Base-by-base conservation (phyloP, 2,113 vertebrate genomes). In the Elachura formosa region DNA sequence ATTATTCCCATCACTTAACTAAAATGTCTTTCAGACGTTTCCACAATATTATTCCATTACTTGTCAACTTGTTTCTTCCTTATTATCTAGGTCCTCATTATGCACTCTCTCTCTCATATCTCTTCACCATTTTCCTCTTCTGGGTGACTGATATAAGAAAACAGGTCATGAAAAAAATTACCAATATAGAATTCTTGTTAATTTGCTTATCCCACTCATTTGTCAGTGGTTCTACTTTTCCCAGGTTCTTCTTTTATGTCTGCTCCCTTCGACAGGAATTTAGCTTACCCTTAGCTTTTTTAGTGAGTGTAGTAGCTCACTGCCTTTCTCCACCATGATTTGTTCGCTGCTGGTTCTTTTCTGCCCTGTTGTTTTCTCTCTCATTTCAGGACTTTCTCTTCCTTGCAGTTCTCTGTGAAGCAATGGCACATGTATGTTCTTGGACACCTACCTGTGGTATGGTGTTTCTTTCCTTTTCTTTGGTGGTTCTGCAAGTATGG, bases 121-220 rank as follows among this genome's bases (percentile, higher is more conserved):
- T 54, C 61, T 62, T 94, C 49, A 75, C 14, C 7, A 24, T 86
- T 87, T 80, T 58, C 59, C 22, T 87, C 34, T 72, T 92, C 62
- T 66, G n/a, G 43, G 31, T 91, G 51, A 78, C 49, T 52, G 17
- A 84, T 80, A 45, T 16, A 81, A 78, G 48, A 83, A 18, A 91
- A 46, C 15, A 79, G 36, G 66, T 95, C 52, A 75, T 81, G 85
- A 93, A 86, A n/a, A n/a, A n/a, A n/a, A n/a, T n/a, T n/a, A n/a
- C n/a, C 38, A 9, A 76, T 63, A 67, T 51, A 87, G 94, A 82
- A 88, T 55, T 46, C 54, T 48, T 84, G 18, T 76, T 89, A 74
- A 90, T 93, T 84, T 94, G 58, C 87, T 90, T 89, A 83, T 54
- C 21, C 15, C 6, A 10, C 40, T 94, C 33, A 63, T 87, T 90